Evolutionary conservation across 2,797 vertebrate genomes (phyloP).

Genomic region (Sarcoramphus papa): DNA sequence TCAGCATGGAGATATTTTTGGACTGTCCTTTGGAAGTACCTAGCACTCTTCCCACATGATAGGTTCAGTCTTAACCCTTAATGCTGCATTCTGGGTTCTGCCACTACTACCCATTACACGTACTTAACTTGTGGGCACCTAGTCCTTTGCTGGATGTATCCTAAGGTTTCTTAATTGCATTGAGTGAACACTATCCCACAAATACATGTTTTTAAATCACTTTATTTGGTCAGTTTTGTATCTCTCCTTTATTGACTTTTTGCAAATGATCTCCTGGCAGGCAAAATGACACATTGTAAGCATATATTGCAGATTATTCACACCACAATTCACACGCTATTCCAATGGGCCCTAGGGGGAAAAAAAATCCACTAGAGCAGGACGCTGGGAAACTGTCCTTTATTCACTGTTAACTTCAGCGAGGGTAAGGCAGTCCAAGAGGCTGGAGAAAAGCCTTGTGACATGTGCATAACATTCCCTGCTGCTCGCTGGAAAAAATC

Average conservation of each 20-base stretch:
- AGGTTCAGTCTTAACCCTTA: not conserved
- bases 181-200: not conserved
- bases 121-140: not conserved
- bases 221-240: not conserved
- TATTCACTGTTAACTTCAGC: not conserved
- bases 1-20: not conserved
- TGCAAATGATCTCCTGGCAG: not conserved
- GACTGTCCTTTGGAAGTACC: not conserved
- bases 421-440: not conserved
- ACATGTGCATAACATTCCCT: not conserved
- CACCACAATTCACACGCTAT: not conserved
- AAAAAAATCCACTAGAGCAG: not conserved
- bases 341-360: not conserved
- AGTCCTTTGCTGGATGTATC: not conserved
- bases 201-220: not conserved
- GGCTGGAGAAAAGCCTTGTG: constrained; percentile 6
- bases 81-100: not conserved
- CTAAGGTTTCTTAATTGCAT: not conserved
- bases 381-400: constrained; percentile 28
- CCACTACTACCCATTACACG: not conserved
- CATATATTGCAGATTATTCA: constrained; percentile 1
- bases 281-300: not conserved
- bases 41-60: not conserved
- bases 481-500: not conserved
- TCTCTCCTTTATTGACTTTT: not conserved